phyloP scores from a whole-genome alignment of 1,140 invertebrate species.

The Drosophila elegans region DNA sequence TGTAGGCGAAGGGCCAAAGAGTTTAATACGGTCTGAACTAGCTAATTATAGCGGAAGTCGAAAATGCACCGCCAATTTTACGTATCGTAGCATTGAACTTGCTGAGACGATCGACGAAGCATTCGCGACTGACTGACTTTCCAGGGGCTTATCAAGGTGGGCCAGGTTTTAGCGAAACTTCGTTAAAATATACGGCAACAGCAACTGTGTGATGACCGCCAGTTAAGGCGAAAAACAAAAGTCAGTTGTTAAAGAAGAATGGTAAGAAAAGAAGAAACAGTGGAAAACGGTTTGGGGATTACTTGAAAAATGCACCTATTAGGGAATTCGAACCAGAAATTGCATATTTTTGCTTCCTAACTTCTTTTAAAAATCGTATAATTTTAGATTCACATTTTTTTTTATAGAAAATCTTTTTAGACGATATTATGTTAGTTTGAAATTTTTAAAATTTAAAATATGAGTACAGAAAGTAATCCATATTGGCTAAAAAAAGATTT shows the following conservation, averaged over 20 bases:
- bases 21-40: conserved; percentile 11
- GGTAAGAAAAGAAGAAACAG: conserved; percentile 23
- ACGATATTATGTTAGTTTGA: too few species aligned
- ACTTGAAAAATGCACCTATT: too few species aligned
- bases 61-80: conserved; percentile 51
- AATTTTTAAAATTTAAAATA: too few species aligned
- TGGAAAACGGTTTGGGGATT: background rate
- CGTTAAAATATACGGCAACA: conserved; percentile 54
- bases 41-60: conserved; percentile 68
- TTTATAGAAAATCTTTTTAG: too few species aligned
- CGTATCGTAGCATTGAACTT: conserved; percentile 69
- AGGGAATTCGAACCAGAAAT: background rate
- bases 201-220: conserved; percentile 57
- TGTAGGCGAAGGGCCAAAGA: conserved; percentile 11
- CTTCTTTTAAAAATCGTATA: too few species aligned
- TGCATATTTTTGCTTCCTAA: too few species aligned
- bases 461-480: background rate
- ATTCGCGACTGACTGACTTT: conserved; percentile 22
- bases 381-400: too few species aligned
- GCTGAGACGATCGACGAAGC: conserved; percentile 21
- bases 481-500: background rate
- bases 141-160: conserved; percentile 69
- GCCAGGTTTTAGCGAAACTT: conserved; percentile 63
- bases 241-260: conserved; percentile 24
- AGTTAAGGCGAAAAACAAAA: conserved; percentile 68